Evolutionary conservation across 1,140 invertebrate genomes (phyloP).

Genomic region (Drosophila arawakana): DNA sequence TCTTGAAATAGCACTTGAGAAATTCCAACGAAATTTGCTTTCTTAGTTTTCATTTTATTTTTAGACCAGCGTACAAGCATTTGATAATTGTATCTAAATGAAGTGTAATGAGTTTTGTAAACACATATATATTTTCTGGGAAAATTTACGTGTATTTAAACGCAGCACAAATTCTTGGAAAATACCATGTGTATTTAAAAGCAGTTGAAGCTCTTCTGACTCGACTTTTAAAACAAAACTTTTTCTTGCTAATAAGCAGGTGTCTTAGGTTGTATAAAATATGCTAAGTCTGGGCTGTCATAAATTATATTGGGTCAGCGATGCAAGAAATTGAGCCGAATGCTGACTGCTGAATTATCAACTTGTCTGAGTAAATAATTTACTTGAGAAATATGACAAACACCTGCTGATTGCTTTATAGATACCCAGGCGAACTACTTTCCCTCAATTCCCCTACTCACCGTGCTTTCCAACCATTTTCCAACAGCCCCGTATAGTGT

Average conservation of each 20-base stretch:
- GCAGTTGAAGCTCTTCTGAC: too few relatives aligned
- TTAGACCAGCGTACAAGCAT: too few relatives aligned
- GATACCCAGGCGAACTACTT: conserved; percentile 10
- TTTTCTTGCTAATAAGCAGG: too few relatives aligned
- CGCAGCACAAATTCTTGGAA: too few relatives aligned
- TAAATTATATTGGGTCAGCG: conserved; percentile 5
- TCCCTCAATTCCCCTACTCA: neutral
- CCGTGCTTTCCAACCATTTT: neutral
- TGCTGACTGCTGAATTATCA: conserved; percentile 40
- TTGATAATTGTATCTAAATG: too few relatives aligned
- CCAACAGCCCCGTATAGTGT: neutral
- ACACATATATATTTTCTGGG: too few relatives aligned
- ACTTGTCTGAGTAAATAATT: conserved; percentile 63
- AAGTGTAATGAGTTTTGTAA: too few relatives aligned
- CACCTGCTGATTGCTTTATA: conserved; percentile 71
- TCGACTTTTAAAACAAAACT: too few relatives aligned
- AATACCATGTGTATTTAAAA: too few relatives aligned
- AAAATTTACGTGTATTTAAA: too few relatives aligned
- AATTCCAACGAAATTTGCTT: neutral
- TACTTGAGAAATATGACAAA: conserved; percentile 63
- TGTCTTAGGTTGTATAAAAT: neutral
- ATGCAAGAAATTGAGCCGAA: neutral
- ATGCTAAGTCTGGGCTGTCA: neutral
- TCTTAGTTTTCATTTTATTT: neutral
- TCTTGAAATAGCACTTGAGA: neutral